Evolutionary conservation across 1,140 invertebrate genomes (phyloP).

Genomic region (Littorina saxatilis): DNA sequence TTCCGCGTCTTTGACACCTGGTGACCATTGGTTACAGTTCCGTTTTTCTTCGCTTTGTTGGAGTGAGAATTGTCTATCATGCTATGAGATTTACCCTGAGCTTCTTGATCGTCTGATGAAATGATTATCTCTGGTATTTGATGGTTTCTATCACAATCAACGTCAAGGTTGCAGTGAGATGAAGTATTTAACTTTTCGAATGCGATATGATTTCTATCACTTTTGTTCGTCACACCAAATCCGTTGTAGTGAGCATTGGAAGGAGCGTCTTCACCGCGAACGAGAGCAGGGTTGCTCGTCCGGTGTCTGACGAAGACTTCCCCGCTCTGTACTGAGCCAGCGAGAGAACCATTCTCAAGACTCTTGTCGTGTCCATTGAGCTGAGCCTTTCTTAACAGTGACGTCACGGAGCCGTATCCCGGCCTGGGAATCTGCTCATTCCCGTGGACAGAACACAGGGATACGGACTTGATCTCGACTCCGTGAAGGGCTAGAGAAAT

Average conservation of each 20-base stretch:
- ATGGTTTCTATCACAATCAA: not conserved
- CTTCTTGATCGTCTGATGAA: too few species aligned
- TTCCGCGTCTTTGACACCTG: not conserved
- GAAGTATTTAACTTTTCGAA: not conserved
- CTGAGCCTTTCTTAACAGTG: not conserved
- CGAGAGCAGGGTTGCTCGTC: not conserved
- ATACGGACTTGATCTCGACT: not conserved
- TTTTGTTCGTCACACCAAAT: not conserved
- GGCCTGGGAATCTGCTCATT: not conserved
- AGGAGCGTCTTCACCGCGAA: not conserved
- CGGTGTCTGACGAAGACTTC: not conserved
- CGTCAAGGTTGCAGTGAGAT: not conserved
- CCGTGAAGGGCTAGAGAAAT: slow-evolving; percentile 5
- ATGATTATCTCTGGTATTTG: too few species aligned
- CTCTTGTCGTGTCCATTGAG: not conserved
- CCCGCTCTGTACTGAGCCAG: not conserved
- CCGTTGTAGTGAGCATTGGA: not conserved
- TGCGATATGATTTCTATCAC: not conserved
- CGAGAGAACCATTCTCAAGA: not conserved
- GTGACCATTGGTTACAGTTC: too few species aligned
- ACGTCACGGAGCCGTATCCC: not conserved
- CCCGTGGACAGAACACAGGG: slow-evolving; percentile 5
- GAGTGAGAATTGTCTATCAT: too few species aligned
- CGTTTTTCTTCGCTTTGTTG: too few species aligned
- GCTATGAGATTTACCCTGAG: too few species aligned